These are phyloP conservation scores for Netelia virgata DNA, from an alignment of 2,888 invertebrate species.

Conservation along the genomic window DNA sequence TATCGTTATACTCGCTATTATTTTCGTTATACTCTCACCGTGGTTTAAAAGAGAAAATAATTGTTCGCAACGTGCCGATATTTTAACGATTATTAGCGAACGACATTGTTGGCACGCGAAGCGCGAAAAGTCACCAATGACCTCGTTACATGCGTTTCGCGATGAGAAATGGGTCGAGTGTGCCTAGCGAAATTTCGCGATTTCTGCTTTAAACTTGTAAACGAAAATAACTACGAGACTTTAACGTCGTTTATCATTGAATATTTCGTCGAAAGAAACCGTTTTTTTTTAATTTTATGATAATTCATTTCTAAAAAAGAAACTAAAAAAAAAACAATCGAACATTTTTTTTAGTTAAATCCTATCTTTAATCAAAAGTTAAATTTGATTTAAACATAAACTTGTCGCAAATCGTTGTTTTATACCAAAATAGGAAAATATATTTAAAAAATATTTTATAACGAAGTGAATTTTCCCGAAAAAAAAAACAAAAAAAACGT, in stretches of 20 bases:
- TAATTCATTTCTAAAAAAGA: neutral
- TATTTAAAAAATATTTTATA: neutral
- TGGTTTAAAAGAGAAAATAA: neutral
- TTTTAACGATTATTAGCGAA: constrained; percentile 39
- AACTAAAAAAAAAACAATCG: no score
- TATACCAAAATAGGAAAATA: no score
- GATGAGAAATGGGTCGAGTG: constrained; percentile 46
- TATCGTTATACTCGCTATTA: constrained; percentile 41
- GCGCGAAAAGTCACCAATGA: constrained; percentile 30
- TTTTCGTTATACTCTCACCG: constrained; percentile 34
- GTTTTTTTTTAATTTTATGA: neutral
- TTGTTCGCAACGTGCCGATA: constrained; percentile 35
- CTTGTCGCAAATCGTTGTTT: no score
- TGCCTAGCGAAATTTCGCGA: neutral
- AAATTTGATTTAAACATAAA: no score
- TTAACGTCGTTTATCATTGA: neutral
- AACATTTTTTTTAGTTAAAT: no score
- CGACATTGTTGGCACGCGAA: constrained; percentile 12
- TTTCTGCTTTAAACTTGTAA: no score
- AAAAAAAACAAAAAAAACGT: neutral
- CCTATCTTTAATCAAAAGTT: no score
- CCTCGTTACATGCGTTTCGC: constrained; percentile 37
- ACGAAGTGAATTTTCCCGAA: neutral
- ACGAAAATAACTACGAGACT: no score
- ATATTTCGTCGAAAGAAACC: neutral